Conservation (phyloP, 2,797 vertebrate species). For the Notolabrus celidotus region DNA sequence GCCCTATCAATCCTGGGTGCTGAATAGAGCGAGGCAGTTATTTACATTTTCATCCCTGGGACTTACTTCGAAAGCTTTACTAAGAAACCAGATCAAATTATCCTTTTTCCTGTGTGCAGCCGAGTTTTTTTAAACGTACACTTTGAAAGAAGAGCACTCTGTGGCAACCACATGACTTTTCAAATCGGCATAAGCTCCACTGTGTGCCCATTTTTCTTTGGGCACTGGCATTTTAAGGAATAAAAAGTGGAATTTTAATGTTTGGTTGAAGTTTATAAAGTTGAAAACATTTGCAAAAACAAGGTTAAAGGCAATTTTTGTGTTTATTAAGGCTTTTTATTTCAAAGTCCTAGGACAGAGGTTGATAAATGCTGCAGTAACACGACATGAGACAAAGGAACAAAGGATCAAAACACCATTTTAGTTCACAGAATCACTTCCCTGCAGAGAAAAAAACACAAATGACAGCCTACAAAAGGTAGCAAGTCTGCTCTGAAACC, state of each 20-base stretch:
- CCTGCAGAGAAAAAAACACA: conserved; percentile 35
- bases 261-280: conserved; percentile 56
- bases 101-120: conserved; percentile 42
- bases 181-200: conserved; percentile 60
- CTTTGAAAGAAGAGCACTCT: conserved; percentile 56
- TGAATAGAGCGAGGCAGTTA: conserved; percentile 56
- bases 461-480: conserved; percentile 44
- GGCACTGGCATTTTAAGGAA: conserved; percentile 54
- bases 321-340: conserved; percentile 54
- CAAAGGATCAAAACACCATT: conserved; percentile 49
- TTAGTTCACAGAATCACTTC: conserved; percentile 38
- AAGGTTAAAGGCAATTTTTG: conserved; percentile 43
- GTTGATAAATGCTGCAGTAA: conserved; percentile 50
- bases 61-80: conserved; percentile 63
- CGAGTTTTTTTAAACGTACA: conserved; percentile 46
- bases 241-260: conserved; percentile 59
- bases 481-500: conserved; percentile 55
- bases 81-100: conserved; percentile 62
- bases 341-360: conserved; percentile 42
- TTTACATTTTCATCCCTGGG: conserved; percentile 66
- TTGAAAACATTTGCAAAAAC: conserved; percentile 47
- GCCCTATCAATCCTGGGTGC: conserved; percentile 49
- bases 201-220: conserved; percentile 40
- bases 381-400: conserved; percentile 49
- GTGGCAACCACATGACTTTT: conserved; percentile 54